Base-by-base conservation (phyloP, 2,888 invertebrate species). In the Eristalinus aeneus region DNA sequence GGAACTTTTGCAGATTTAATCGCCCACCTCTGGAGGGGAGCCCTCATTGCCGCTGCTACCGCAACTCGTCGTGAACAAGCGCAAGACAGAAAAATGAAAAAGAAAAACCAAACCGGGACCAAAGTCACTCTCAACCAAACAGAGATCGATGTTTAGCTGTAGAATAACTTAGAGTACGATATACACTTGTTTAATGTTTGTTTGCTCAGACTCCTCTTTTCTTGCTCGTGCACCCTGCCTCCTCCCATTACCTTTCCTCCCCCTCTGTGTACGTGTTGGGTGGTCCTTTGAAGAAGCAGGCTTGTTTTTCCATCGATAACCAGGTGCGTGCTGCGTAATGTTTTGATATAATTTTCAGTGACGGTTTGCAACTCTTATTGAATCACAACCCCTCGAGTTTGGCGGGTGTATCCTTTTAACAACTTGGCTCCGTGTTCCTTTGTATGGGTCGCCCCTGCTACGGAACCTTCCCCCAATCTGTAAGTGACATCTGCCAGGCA, bases 181-280 rank as follows among this genome's bases (percentile, higher is more conserved):
- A 72, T 69, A 67, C 81, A 81, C 68, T 76, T 81, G 39, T n/a
- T n/a, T n/a, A 80, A 77, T 85, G 76, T 85, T 69, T 76, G 76
- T 46, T 32, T 46, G 16, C 46, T 16, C 5, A n/a, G n/a, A 64
- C 39, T 64, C 67, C 67, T 72, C 73, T 83, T 74, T 83, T 31
- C 56, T 11, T 53, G 54, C 68, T 65, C 72, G 65, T 78, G 31
- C 71, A 72, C 16, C 12, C 36, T 56, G 5, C 16, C 16, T n/a
- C n/a, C 0, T 46, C 39, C 39, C n/a, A 12, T 1, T 16, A n/a
- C n/a, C 6, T 6, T 1, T n/a, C n/a, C 12, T n/a, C 39, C 0
- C n/a, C n/a, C 39, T 23, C n/a, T 9, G 23, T 56, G 22, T 56
- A 11, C 23, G 2, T 23, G 56, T 23, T 23, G 56, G 2, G 56